Percentiles rank a stretch among this genome's conserved stretches.
Evolutionary conservation across 2,888 invertebrate genomes (phyloP).

Genomic region (Cheilosia vernalis): DNA sequence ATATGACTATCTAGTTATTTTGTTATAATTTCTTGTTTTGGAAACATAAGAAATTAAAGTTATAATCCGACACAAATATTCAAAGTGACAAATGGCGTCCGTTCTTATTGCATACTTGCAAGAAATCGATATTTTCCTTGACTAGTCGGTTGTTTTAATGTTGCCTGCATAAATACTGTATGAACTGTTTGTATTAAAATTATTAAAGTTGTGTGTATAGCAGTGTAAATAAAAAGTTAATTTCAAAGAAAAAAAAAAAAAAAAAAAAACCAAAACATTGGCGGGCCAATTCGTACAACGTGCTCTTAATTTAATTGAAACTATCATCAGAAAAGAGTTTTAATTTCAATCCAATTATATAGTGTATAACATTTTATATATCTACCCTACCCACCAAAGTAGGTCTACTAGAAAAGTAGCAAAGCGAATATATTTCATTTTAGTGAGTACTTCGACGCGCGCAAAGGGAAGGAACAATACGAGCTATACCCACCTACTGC

Average conservation of each 20-base stretch:
- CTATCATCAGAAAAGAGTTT: constrained; percentile 16
- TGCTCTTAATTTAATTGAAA: constrained; percentile 57
- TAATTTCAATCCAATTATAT: constrained; percentile 62
- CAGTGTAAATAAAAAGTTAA: neutral
- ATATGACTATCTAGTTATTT: neutral
- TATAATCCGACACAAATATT: neutral
- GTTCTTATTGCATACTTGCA: neutral
- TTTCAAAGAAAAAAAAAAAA: constrained; percentile 12
- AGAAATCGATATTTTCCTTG: constrained; percentile 55
- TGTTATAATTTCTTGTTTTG: neutral
- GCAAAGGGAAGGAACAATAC: constrained; percentile 26
- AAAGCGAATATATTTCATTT: constrained; percentile 11
- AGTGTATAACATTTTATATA: constrained; percentile 25
- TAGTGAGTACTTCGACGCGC: constrained; percentile 45
- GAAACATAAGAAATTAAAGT: neutral
- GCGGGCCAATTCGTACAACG: constrained; percentile 18
- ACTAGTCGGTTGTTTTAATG: constrained; percentile 29
- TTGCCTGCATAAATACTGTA: neutral
- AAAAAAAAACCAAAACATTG: constrained; percentile 15
- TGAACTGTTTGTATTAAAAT: constrained; percentile 2
- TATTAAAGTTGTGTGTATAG: neutral
- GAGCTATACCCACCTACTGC: neutral
- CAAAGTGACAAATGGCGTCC: constrained; percentile 36
- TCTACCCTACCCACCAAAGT: constrained; percentile 17
- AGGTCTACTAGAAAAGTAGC: neutral